These are phyloP conservation scores for Indicator indicator DNA, from an alignment of 2,113 vertebrate species.

Conservation along the genomic window DNA sequence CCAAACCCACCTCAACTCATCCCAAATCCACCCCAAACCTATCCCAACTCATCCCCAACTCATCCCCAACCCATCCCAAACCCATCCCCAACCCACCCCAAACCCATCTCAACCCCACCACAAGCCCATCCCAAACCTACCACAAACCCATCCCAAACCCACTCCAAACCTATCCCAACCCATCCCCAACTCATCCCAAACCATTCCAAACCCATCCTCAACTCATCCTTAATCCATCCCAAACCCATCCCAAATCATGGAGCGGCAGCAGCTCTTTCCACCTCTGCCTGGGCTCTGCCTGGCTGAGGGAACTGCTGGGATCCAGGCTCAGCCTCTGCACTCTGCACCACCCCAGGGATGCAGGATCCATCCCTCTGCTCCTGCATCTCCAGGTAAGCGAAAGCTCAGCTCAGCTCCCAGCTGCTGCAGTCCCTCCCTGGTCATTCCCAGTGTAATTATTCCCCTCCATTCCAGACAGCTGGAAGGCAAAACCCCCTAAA, in stretches of 20 bases:
- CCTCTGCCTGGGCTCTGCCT: not conserved
- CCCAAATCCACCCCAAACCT: too few species aligned
- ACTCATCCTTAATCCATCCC: too few species aligned
- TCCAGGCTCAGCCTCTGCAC: not conserved
- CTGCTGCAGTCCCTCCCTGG: slow-evolving; percentile 2
- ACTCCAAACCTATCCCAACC: too few species aligned
- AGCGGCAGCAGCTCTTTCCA: not conserved
- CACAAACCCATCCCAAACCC: too few species aligned
- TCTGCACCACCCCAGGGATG: rapidly evolving
- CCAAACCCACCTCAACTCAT: too few species aligned
- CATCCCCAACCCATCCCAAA: not conserved
- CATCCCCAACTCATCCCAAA: too few species aligned
- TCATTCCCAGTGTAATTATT: slow-evolving; percentile 19
- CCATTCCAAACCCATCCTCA: too few species aligned
- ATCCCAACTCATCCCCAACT: not conserved
- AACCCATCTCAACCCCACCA: too few species aligned
- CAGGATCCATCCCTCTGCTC: not conserved
- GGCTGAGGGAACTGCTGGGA: not conserved
- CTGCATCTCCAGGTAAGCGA: slow-evolving; percentile 3
- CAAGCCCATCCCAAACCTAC: too few species aligned
- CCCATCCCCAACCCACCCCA: too few species aligned
- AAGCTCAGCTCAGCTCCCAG: slow-evolving; percentile 28
- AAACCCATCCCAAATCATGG: not conserved
- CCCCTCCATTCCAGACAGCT: slow-evolving; percentile 1
- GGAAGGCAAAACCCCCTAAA: not conserved